Evolutionary conservation across 2,113 vertebrate genomes (phyloP).

Genomic region (Cairina moschata): DNA sequence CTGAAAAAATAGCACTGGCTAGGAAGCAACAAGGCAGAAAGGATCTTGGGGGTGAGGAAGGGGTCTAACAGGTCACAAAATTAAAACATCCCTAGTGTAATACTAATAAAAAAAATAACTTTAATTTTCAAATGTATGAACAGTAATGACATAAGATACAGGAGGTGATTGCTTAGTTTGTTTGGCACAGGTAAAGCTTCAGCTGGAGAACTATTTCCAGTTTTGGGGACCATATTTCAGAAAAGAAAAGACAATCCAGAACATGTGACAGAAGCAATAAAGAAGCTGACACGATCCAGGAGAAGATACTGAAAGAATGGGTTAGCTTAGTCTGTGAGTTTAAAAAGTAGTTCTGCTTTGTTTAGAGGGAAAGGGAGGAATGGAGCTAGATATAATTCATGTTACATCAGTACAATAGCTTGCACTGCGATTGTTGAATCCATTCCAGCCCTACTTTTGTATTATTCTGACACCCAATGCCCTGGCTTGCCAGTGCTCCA

Average conservation of each 20-base stretch:
- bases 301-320: neutral
- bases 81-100: neutral
- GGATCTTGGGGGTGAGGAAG: neutral
- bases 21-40: neutral
- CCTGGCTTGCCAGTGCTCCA: neutral
- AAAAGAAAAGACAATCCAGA: neutral
- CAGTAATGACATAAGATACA: neutral
- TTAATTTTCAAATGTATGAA: neutral
- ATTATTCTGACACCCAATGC: neutral
- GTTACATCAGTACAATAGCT: neutral
- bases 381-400: neutral
- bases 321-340: neutral
- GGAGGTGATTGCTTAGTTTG: neutral
- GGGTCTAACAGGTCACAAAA: neutral
- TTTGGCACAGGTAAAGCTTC: neutral
- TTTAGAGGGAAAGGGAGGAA: fast-evolving
- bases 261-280: neutral
- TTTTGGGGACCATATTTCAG: neutral
- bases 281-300: neutral
- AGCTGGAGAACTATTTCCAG: neutral
- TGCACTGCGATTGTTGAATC: neutral
- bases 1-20: neutral
- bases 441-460: neutral
- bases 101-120: neutral
- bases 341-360: neutral